Base-by-base conservation (phyloP, 2,888 invertebrate species). In the Apomyelois bistriatella region DNA sequence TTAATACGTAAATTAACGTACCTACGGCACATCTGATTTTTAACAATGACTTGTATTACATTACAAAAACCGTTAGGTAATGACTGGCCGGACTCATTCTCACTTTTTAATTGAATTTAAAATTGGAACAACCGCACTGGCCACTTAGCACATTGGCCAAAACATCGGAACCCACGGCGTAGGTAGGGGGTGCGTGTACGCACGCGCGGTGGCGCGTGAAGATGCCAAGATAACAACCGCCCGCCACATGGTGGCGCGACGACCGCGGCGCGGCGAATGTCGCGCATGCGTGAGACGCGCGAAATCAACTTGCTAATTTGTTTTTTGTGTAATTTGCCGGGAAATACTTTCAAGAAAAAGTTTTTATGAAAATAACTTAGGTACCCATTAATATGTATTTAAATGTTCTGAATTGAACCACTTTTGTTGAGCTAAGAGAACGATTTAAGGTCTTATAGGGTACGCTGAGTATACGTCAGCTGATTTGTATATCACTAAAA, bases 201-300 rank as follows among this genome's bases (percentile, higher is more conserved):
- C 71, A 68, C 58, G 68, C 64, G 54, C 40, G 71, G 59, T 74
- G 65, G 70, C 74, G 83, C 85, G 83, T 83, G 80, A 87, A 86
- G 87, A 86, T 87, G 61, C 68, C 68, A 68, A 61, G 81, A 86
- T 89, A 88, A 71, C 73, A 82, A 82, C 82, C 79, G 82, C 71
- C 77, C 65, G 69, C 74, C 83, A 79, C 74, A 82, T 83, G 83
- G 72, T 79, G 78, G 52, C 53, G 47, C 46, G 30, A n/a, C n/a
- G n/a, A n/a, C n/a, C n/a, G n/a, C n/a, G 8, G n/a, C 17, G 42
- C 42, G 12, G 36, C 36, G 15, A n/a, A 28, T 37, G 37, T 28
- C 36, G 47, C 48, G 46, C 54, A 15, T 40, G 41, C 47, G 51
- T 38, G 38, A 17, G 30, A 48, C 48, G 40, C 37, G 48, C 51